These are phyloP conservation scores for Styela clava DNA, from an alignment of 23 tunicate species.

Conservation along the genomic window DNA sequence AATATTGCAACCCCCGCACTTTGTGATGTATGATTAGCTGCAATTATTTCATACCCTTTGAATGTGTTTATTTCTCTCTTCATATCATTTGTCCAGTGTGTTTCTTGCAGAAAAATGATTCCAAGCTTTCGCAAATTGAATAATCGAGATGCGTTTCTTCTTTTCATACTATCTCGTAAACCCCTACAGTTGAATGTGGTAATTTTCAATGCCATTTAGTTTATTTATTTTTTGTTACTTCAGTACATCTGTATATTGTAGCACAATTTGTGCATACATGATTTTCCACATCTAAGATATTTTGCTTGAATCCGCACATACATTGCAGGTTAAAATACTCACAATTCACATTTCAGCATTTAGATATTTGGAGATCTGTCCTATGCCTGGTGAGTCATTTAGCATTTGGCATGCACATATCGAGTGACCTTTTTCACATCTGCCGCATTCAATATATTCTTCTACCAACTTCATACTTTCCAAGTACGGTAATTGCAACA, in stretches of 20 bases:
- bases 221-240: too few species aligned
- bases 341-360: neutral
- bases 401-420: neutral
- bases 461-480: neutral
- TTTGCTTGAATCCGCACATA: neutral
- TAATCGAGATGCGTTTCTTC: neutral
- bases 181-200: neutral
- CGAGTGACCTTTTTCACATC: neutral
- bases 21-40: neutral
- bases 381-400: neutral
- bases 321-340: neutral
- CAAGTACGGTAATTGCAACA: too few species aligned
- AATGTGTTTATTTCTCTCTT: neutral
- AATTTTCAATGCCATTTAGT: neutral
- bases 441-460: neutral
- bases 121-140: neutral
- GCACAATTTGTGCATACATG: neutral
- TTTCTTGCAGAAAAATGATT: neutral
- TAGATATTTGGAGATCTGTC: neutral
- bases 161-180: neutral
- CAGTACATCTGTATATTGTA: neutral
- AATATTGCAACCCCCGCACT: neutral
- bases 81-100: neutral
- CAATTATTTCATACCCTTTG: neutral
- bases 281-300: neutral